phyloP scores from a whole-genome alignment of 2,113 vertebrate genomes.

The Neolamprologus caudopunctatus region DNA sequence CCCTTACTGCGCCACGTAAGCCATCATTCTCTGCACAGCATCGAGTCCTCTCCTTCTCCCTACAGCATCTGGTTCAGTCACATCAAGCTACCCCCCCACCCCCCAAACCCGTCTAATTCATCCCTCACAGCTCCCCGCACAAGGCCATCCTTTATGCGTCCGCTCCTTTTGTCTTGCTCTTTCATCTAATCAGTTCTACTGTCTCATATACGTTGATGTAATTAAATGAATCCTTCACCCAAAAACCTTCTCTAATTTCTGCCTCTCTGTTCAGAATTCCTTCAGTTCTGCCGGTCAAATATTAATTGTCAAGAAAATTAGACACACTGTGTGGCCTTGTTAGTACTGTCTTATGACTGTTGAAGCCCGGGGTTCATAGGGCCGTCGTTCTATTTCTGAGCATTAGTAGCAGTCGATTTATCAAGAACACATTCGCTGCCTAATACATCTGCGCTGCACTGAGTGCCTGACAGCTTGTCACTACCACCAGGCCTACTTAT shows the following conservation, averaged over 20 bases:
- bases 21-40: constrained; percentile 62
- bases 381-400: constrained; percentile 38
- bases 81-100: constrained; percentile 27
- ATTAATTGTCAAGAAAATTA: constrained; percentile 65
- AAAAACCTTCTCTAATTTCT: constrained; percentile 35
- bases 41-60: constrained; percentile 51
- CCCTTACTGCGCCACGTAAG: constrained; percentile 59
- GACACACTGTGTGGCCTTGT: constrained; percentile 42
- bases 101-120: constrained; percentile 17
- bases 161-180: constrained; percentile 40
- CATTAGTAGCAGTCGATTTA: constrained; percentile 64
- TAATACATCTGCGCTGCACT: constrained; percentile 5
- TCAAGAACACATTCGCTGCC: constrained; percentile 47
- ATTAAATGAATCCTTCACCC: constrained; percentile 48
- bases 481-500: constrained; percentile 7
- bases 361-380: constrained; percentile 26
- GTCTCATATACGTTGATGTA: constrained; percentile 37
- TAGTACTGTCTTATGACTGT: constrained; percentile 30
- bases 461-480: constrained; percentile 43
- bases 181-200: constrained; percentile 32
- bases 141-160: constrained; percentile 34
- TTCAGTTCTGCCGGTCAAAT: constrained; percentile 28
- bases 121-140: constrained; percentile 15
- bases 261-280: constrained; percentile 13
- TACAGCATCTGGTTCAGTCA: constrained; percentile 63